Conservation (phyloP, 2,797 vertebrate genomes). For the Sebastes flavidus region DNA sequence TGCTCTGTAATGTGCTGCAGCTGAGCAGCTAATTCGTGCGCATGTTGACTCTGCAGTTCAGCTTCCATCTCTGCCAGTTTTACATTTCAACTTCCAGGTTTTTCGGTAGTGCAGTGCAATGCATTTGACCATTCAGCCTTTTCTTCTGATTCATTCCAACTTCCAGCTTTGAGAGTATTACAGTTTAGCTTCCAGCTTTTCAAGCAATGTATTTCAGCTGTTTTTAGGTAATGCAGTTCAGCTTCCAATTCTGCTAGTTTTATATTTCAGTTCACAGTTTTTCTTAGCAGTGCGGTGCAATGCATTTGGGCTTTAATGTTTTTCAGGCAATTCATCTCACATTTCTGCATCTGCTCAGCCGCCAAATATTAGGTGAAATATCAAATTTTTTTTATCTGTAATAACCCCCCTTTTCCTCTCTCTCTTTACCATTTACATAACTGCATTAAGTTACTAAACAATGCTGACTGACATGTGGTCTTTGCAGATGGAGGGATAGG, state of each 20-base stretch:
- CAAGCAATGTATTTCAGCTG: not conserved
- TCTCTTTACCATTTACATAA: not conserved
- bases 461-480: conserved; percentile 83
- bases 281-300: not conserved
- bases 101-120: not conserved
- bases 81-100: not conserved
- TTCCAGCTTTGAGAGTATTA: no score
- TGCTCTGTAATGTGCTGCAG: no score
- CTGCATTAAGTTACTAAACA: not conserved
- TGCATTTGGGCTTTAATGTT: not conserved
- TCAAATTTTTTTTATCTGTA: not conserved
- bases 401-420: not conserved
- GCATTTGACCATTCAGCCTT: no score
- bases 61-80: not conserved
- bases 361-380: not conserved
- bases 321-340: not conserved
- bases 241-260: not conserved
- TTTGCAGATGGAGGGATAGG: conserved; percentile 86
- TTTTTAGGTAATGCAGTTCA: not conserved
- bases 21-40: no score
- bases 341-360: not conserved
- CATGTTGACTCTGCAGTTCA: not conserved
- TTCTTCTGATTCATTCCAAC: no score
- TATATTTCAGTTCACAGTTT: not conserved
- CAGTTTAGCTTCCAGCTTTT: not conserved